Conservation (phyloP, 30 jellyfish, hydroid and myxozoan genomes). For the Calvadosia cruxmelitensis region DNA sequence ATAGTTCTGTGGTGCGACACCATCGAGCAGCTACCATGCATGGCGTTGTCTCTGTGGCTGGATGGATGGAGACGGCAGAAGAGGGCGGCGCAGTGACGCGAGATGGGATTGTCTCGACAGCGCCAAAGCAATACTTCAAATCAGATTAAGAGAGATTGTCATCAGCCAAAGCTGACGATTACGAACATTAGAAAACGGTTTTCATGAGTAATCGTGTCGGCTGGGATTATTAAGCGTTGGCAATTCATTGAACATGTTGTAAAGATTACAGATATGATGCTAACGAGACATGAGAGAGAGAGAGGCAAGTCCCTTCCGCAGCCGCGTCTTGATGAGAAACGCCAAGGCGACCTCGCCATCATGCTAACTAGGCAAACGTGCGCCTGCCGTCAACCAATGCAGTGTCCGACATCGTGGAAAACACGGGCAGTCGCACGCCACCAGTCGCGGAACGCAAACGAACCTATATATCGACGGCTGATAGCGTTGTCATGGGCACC, state of each 20-base stretch:
- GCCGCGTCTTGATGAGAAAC: too few species aligned
- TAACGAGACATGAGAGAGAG: too few species aligned
- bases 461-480: too few species aligned
- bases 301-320: too few species aligned
- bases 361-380: not conserved
- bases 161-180: not conserved
- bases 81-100: not conserved
- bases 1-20: not conserved
- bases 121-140: not conserved
- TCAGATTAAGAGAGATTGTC: not conserved
- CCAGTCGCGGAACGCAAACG: too few species aligned
- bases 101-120: not conserved
- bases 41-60: constrained; percentile 30
- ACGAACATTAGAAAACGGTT: constrained; percentile 1
- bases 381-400: too few species aligned
- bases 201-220: not conserved
- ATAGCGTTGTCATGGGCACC: too few species aligned
- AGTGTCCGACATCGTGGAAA: too few species aligned
- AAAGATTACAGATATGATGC: not conserved
- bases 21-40: constrained; percentile 7
- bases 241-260: not conserved
- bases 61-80: too few species aligned
- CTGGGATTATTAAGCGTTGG: not conserved
- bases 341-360: not conserved
- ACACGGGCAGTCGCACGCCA: too few species aligned